Percentiles rank a stretch among this genome's conserved stretches.
Conservation (phyloP, 1,140 invertebrate species). For the Drosophila serrata region DNA sequence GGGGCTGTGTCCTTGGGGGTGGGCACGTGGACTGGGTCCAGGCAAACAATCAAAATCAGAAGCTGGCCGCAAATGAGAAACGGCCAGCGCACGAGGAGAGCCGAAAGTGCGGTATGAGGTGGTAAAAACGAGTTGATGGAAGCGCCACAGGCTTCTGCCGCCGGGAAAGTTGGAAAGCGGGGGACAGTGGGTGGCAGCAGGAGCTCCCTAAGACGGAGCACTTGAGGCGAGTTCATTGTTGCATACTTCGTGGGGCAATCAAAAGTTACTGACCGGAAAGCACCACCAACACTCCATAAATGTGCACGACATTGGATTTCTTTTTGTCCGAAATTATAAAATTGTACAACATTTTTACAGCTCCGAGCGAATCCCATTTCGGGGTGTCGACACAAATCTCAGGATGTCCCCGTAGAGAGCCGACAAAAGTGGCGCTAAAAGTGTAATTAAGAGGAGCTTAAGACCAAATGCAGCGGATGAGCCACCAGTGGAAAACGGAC, state of each 20-base stretch:
- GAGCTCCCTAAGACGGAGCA: slow-evolving; percentile 26
- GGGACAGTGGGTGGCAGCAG: slow-evolving; percentile 4
- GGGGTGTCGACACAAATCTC: slow-evolving; percentile 45
- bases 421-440: slow-evolving; percentile 36
- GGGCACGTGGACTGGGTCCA: background rate
- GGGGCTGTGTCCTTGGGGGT: background rate
- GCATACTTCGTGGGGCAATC: slow-evolving; percentile 41
- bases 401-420: slow-evolving; percentile 6
- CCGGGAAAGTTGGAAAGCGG: background rate
- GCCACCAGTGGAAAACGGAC: slow-evolving; percentile 3
- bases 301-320: slow-evolving; percentile 21
- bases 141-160: slow-evolving; percentile 15
- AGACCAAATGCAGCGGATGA: slow-evolving; percentile 46
- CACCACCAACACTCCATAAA: slow-evolving; percentile 37
- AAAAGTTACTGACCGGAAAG: slow-evolving; percentile 52
- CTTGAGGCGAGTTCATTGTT: slow-evolving; percentile 47
- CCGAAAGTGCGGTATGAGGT: background rate
- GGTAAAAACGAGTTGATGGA: slow-evolving; percentile 1
- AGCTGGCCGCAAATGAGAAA: slow-evolving; percentile 32
- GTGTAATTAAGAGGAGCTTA: slow-evolving; percentile 54
- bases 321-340: slow-evolving; percentile 25
- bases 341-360: slow-evolving; percentile 26
- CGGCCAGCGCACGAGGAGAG: background rate
- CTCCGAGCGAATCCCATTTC: slow-evolving; percentile 11
- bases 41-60: slow-evolving; percentile 51